A percentile compares a stretch with the other conserved stretches of the same genome.
phyloP scores from a whole-genome alignment of 2,113 vertebrate genomes.

The Brachyhypopomus gauderio region DNA sequence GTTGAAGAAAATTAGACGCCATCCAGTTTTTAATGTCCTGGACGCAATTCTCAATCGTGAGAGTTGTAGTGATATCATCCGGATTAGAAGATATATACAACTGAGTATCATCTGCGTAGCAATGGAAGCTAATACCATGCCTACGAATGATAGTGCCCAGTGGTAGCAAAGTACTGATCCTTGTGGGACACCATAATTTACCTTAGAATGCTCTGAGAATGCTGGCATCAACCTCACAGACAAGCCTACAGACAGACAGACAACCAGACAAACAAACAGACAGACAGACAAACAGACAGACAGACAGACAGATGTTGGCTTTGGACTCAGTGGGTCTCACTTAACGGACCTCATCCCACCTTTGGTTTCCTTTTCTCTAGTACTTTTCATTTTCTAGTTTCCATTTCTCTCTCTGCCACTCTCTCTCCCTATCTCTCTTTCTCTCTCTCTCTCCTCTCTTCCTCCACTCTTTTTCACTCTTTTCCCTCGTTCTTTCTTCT shows the following conservation, averaged over 20 bases:
- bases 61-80: no score
- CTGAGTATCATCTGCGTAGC: no score
- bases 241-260: slow-evolving; percentile 58
- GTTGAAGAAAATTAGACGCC: no score
- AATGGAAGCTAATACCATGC: no score
- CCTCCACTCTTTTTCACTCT: not conserved
- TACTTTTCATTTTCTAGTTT: not conserved
- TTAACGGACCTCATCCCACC: not conserved
- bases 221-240: slow-evolving; percentile 58
- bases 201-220: no score
- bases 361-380: slow-evolving; percentile 27
- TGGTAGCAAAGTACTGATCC: no score
- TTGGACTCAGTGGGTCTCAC: slow-evolving; percentile 11
- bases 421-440: not conserved
- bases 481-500: not conserved
- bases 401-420: not conserved
- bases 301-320: slow-evolving; percentile 59
- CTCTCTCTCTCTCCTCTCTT: no score
- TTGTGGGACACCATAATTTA: no score
- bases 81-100: no score
- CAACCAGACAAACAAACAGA: slow-evolving; percentile 39
- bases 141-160: no score
- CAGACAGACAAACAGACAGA: slow-evolving; percentile 61
- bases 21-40: no score
- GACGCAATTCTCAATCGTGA: no score